Evolutionary conservation across 2,113 vertebrate species (phyloP).

Genomic region (Podilymbus podiceps): DNA sequence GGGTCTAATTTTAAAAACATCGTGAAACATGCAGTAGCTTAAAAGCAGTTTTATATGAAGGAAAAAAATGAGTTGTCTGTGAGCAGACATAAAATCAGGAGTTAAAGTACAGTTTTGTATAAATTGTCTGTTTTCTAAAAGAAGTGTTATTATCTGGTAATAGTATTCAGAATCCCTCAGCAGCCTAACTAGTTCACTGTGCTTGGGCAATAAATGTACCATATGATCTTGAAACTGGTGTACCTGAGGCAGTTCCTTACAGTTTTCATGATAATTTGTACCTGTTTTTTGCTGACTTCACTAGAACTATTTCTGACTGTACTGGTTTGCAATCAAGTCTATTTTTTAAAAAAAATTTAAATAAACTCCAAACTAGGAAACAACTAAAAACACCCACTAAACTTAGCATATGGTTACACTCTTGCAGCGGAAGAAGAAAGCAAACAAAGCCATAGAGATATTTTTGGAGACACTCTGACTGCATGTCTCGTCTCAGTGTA

Average conservation of each 20-base stretch:
- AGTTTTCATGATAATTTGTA: neutral
- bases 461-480: slow-evolving; percentile 1
- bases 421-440: neutral
- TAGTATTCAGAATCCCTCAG: neutral
- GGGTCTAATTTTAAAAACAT: neutral
- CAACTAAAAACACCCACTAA: slow-evolving; percentile 10
- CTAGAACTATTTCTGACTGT: neutral
- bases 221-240: neutral
- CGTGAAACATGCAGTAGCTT: no score
- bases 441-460: slow-evolving; percentile 23
- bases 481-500: neutral
- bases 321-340: neutral
- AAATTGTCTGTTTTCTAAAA: neutral
- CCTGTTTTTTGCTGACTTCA: slow-evolving; percentile 8
- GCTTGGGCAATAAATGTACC: neutral
- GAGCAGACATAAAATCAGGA: neutral
- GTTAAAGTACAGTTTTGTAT: neutral
- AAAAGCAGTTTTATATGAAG: neutral
- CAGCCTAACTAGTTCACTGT: neutral
- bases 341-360: neutral
- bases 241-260: neutral
- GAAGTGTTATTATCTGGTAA: neutral
- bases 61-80: neutral
- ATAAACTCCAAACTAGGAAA: slow-evolving; percentile 8
- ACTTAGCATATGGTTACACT: slow-evolving; percentile 10